phyloP scores from a whole-genome alignment of 2,113 vertebrate species.

The Oreochromis niloticus region DNA sequence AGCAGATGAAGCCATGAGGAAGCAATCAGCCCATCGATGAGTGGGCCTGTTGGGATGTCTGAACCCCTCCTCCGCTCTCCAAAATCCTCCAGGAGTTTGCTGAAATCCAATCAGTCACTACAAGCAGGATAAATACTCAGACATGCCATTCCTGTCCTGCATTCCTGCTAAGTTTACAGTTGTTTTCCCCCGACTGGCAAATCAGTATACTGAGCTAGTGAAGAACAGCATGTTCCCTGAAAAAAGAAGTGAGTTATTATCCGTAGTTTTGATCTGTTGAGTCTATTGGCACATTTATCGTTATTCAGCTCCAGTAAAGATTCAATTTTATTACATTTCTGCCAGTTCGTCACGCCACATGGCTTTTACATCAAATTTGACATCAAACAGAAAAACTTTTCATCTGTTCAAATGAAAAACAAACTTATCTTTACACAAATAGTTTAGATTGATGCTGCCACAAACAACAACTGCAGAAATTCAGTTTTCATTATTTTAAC shows the following conservation, averaged over 20 bases:
- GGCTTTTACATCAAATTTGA: neutral
- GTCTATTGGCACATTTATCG: neutral
- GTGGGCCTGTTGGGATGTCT: slow-evolving; percentile 20
- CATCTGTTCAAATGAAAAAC: neutral
- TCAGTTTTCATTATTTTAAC: neutral
- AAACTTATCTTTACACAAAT: neutral
- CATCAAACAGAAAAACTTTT: neutral
- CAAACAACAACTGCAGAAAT: neutral
- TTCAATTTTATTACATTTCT: neutral
- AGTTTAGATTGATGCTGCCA: neutral
- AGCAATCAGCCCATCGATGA: slow-evolving; percentile 53
- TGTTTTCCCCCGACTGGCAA: neutral
- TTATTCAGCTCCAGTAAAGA: neutral
- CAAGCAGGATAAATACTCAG: neutral
- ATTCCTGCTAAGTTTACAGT: slow-evolving; percentile 25
- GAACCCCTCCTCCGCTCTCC: neutral
- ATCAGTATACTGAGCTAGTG: neutral
- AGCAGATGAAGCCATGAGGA: slow-evolving; percentile 38
- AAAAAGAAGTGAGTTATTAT: neutral
- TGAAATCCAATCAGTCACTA: slow-evolving; percentile 60
- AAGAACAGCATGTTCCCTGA: neutral
- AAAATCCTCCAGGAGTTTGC: slow-evolving; percentile 18
- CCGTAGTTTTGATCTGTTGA: neutral
- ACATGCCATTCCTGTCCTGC: slow-evolving; percentile 6
- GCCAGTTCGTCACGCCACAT: neutral